These are phyloP conservation scores for Sycophila texana DNA, from an alignment of 2,888 invertebrate genomes.

Conservation along the genomic window DNA sequence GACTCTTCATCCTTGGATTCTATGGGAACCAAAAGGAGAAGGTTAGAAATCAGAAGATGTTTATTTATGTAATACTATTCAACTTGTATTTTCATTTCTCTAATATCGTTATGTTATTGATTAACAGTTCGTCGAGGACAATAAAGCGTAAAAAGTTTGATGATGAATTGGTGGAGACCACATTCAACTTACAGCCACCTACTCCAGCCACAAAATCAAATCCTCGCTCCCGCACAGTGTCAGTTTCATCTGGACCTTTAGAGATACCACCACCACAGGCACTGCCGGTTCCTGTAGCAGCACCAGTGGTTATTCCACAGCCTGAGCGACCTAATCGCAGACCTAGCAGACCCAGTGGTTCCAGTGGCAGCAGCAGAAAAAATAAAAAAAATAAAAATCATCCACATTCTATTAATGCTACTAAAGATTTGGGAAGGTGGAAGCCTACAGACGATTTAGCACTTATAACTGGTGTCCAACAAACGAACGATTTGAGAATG, in stretches of 20 bases:
- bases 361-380: conserved; percentile 71
- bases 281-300: conserved; percentile 67
- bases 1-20: conserved; percentile 69
- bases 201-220: conserved; percentile 69
- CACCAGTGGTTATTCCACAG: conserved; percentile 65
- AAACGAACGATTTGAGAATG: conserved; percentile 88
- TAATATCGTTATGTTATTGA: background rate
- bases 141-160: conserved; percentile 97
- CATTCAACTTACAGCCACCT: conserved; percentile 73
- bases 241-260: conserved; percentile 65
- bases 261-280: conserved; percentile 68
- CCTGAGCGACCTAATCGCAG: conserved; percentile 69
- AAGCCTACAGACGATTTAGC: conserved; percentile 98
- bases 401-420: conserved; percentile 82
- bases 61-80: background rate
- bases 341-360: conserved; percentile 69
- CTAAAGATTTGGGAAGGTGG: conserved; percentile 95
- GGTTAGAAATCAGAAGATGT: conserved; percentile 60
- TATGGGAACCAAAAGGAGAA: conserved; percentile 71
- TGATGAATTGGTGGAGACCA: conserved; percentile 93
- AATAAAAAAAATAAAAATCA: conserved; percentile 80
- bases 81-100: background rate
- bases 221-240: conserved; percentile 70
- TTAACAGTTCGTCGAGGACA: conserved; percentile 89
- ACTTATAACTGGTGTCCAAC: conserved; percentile 94